Conservation (phyloP, 2,888 invertebrate genomes). For the Callimorpha dominula region DNA sequence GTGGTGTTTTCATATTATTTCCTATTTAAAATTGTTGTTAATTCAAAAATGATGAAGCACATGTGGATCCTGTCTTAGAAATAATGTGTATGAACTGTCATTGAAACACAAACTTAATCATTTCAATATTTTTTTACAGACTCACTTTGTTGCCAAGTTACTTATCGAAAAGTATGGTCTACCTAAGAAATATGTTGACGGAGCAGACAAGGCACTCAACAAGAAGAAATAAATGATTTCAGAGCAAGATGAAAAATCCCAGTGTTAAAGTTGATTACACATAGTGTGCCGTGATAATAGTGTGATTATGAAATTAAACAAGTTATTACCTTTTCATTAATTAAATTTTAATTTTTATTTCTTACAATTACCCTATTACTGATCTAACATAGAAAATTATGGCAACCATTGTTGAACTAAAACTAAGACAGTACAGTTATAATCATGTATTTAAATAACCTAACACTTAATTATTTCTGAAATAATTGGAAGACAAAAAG, state of each 20-base stretch:
- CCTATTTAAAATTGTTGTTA: no score
- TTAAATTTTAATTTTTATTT: slow-evolving; percentile 36
- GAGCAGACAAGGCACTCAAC: slow-evolving; percentile 92
- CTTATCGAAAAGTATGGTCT: slow-evolving; percentile 92
- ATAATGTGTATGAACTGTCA: no score
- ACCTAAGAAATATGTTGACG: slow-evolving; percentile 91
- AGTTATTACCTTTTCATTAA: slow-evolving; percentile 41
- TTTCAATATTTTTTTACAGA: slow-evolving; percentile 64
- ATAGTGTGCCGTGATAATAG: slow-evolving; percentile 41
- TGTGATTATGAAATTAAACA: slow-evolving; percentile 48
- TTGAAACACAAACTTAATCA: no score
- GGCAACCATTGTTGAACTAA: slow-evolving; percentile 31
- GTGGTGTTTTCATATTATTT: no score
- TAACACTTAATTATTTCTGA: slow-evolving; percentile 20
- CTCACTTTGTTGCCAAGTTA: slow-evolving; percentile 79
- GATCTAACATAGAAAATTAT: slow-evolving; percentile 28
- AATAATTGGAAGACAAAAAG: slow-evolving; percentile 56
- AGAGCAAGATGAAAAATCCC: slow-evolving; percentile 27
- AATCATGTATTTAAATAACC: slow-evolving; percentile 3
- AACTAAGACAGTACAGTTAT: background rate
- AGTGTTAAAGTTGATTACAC: slow-evolving; percentile 29
- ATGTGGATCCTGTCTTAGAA: no score
- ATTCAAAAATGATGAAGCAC: no score
- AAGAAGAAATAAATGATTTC: slow-evolving; percentile 84
- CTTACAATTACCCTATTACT: slow-evolving; percentile 32